These are phyloP conservation scores for Equus przewalskii DNA, from an alignment of 2,113 vertebrate genomes.

Conservation along the genomic window DNA sequence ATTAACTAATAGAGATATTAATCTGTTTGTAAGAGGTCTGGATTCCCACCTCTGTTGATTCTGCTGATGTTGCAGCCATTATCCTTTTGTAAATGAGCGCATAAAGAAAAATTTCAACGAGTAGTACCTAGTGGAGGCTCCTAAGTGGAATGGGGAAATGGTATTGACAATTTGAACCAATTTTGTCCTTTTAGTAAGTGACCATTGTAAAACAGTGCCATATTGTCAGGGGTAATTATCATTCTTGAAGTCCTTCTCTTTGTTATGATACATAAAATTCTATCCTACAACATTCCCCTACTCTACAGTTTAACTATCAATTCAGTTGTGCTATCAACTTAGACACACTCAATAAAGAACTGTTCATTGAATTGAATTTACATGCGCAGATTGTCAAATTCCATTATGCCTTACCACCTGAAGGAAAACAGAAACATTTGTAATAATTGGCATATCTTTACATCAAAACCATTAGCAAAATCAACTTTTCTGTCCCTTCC, in stretches of 20 bases:
- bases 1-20: neutral
- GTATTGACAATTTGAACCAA: neutral
- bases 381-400: neutral
- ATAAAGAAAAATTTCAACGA: slow-evolving; percentile 44
- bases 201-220: slow-evolving; percentile 11
- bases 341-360: slow-evolving; percentile 8
- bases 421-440: neutral
- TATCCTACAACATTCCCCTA: neutral
- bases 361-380: neutral
- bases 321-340: neutral
- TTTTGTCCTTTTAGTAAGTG: slow-evolving; percentile 11
- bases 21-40: neutral
- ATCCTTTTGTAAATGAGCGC: neutral
- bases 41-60: slow-evolving; percentile 12
- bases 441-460: neutral
- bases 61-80: neutral
- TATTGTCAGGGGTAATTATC: slow-evolving; percentile 4
- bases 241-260: neutral
- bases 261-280: slow-evolving; percentile 43
- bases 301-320: neutral
- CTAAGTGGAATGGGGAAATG: slow-evolving; percentile 1
- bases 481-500: neutral
- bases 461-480: neutral
- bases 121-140: neutral
- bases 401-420: neutral